Percentiles rank a stretch among this genome's conserved stretches.
Evolutionary conservation across 2,113 vertebrate genomes (phyloP).

Genomic region (Bos javanicus): DNA sequence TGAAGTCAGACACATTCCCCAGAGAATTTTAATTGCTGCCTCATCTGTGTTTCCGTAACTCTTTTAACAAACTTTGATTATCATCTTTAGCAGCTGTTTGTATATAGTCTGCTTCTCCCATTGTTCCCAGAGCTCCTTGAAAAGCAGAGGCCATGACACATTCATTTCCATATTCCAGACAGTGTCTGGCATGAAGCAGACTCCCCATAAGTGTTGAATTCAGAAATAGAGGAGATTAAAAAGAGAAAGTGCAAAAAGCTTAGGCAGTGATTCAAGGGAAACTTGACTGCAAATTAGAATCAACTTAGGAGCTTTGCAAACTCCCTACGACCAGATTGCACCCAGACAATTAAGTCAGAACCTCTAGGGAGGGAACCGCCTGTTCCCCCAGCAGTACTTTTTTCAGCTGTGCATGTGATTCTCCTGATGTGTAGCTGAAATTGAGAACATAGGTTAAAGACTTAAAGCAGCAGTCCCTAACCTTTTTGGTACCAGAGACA

Average conservation of each 20-base stretch:
- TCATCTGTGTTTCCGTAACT: neutral
- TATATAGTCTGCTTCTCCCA: neutral
- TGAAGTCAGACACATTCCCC: neutral
- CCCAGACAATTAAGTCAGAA: neutral
- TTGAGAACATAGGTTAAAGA: neutral
- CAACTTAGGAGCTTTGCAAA: neutral
- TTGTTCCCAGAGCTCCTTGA: neutral
- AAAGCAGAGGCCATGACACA: neutral
- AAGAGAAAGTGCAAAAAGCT: neutral
- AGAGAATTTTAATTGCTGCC: neutral
- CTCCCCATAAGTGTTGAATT: neutral
- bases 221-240: neutral
- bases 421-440: neutral
- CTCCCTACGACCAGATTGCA: neutral
- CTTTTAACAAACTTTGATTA: neutral
- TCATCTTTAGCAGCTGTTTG: neutral
- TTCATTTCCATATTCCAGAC: neutral
- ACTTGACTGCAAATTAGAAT: neutral
- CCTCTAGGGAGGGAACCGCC: neutral
- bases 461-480: neutral
- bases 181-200: neutral
- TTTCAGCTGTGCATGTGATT: neutral
- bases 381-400: neutral
- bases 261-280: neutral
- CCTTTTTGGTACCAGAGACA: neutral